Base-by-base conservation (phyloP, 2,113 vertebrate species). In the Corythoichthys haematopterus region DNA sequence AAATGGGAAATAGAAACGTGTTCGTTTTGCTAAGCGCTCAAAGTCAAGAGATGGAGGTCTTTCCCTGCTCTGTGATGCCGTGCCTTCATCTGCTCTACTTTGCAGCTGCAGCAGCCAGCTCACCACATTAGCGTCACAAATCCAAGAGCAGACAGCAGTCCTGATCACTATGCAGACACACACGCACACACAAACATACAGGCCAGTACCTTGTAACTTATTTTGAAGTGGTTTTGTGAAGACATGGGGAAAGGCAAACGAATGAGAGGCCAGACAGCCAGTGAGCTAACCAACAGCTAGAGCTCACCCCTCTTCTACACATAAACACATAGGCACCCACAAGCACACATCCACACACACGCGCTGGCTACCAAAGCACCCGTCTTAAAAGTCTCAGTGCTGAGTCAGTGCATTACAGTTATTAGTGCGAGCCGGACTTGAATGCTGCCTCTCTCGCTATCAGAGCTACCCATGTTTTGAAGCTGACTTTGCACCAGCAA, bases 381-480 rank as follows among this genome's bases (percentile, higher is more conserved):
- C 15, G 15, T 53, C 20, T 78, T 77, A 71, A 74, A 66, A 78
- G 68, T 77, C 64, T 71, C 72, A 63, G 55, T 80, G 81, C 87
- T 88, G 84, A 89, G 81, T 89, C 88, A 89, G 86, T 87, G 74
- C 80, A 87, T 88, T 86, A 86, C 74, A 53, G 71, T 84, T 81
- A 84, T 83, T 86, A 83, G 71, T 79, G 68, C 43, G 73, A 82
- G 70, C 57, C 9, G 63, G 70, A 63, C 72, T 74, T 74, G 57
- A 76, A 77, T 62, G 68, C 70, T 70, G 68, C 68, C 70, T 76
- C 70, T 57, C 65, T 62, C 62, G 51, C 81, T 65, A 65, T 75
- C 66, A 67, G 59, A 50, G 45, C 28, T 37, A 15, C 35, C 36
- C 67, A 43, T 69, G 55, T 36, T 64, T 70, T 46, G 43, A 51